Percentiles rank a stretch among this genome's conserved stretches.
phyloP scores from a whole-genome alignment of 2,113 vertebrate species.

The Limnothrissa miodon region DNA sequence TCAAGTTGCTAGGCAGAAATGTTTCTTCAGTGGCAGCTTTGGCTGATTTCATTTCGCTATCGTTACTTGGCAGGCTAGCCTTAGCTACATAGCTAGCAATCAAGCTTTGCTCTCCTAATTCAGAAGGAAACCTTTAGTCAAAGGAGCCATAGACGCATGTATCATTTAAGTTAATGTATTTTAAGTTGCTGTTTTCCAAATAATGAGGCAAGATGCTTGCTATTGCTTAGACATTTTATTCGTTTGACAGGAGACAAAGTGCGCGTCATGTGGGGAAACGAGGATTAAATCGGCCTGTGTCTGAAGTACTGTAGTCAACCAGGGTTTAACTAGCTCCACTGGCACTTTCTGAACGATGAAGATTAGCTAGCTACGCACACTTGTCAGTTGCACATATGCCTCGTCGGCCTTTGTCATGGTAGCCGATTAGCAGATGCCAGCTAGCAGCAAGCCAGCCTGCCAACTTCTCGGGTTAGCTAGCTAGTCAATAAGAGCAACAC shows the following conservation, averaged over 20 bases:
- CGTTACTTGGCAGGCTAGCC: not conserved
- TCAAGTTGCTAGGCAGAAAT: conserved; percentile 13
- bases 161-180: not conserved
- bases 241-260: not conserved
- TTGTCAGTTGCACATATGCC: not conserved
- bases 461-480: conserved; percentile 17
- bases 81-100: conserved; percentile 51
- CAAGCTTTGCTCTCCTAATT: not conserved
- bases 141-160: not conserved
- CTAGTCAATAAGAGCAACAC: conserved; percentile 29
- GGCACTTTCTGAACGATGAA: not conserved
- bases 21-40: conserved; percentile 13
- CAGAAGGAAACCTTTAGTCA: not conserved
- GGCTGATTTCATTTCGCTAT: not conserved
- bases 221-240: not conserved
- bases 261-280: not conserved
- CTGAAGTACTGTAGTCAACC: not conserved
- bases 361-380: conserved; percentile 7
- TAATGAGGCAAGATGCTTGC: not conserved
- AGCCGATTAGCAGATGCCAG: conserved; percentile 8
- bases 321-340: not conserved
- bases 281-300: not conserved
- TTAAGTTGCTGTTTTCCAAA: not conserved
- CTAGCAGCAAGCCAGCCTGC: conserved; percentile 46
- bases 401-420: conserved; percentile 5